Evolutionary conservation across 2,797 vertebrate genomes (phyloP), one percentile per base, ranked within the genome.

Genomic region (Tadarida brasiliensis): DNA sequence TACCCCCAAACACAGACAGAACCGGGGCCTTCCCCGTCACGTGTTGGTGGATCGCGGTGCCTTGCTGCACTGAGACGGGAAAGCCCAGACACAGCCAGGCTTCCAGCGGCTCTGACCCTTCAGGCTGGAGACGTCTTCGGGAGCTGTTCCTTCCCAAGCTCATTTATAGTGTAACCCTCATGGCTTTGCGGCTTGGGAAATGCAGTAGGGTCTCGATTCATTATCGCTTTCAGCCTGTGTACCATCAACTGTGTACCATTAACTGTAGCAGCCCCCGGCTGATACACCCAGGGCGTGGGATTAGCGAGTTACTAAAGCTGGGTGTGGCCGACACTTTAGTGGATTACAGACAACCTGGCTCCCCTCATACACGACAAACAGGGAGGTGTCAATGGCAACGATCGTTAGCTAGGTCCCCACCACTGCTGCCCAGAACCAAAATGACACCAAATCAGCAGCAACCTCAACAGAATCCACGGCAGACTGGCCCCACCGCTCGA

Each of bases 1-100:
- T 99, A 99, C 99, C 99, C 98, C 98, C 98, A 98, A 97, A 99
- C 99, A 98, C 98, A 99, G 99, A 98, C 99, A 99, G 99, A 99
- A 98, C 98, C 99, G 98, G 97, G 97, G 98, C 98, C 98, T 99
- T 99, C 98, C 98, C 98, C 98, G 98, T 98, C 98, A 98, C 97
- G 98, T 96, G 98, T 98, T 98, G 98, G 98, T 98, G 98, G 98
- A 97, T 98, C 98, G 97, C 98, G 98, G 98, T 98, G 98, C 98
- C 98, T 97, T 96, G 98, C 98, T 84, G 99, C 98, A 98, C 98
- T 98, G 98, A 98, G 98, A 98, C 96, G 98, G 97, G 98, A 97
- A 96, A 98, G 98, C 98, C 98, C 98, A 98, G 98, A 97, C 96
- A 98, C 98, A 98, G 98, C 98, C 98, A 73, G 97, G 98, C 97